Percentiles rank a stretch among this genome's conserved stretches.
Evolutionary conservation across 2,888 invertebrate species (phyloP).

Genomic region (Acronicta leporina): DNA sequence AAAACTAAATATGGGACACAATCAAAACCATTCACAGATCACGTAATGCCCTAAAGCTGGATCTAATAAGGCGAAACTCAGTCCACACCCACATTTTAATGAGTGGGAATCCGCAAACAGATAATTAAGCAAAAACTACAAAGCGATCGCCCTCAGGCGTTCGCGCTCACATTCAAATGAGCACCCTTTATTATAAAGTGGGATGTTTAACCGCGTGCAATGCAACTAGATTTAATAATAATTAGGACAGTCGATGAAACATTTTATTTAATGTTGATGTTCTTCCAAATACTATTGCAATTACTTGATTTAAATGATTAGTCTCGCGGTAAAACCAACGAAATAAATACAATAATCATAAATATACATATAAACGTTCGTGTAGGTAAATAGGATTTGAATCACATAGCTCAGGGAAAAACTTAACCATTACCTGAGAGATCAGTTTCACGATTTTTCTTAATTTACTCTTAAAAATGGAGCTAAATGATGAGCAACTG

Average conservation of each 20-base stretch:
- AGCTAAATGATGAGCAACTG: slow-evolving; percentile 39
- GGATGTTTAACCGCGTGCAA: slow-evolving; percentile 72
- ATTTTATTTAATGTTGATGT: not conserved
- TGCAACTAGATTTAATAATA: slow-evolving; percentile 48
- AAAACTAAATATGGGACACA: slow-evolving; percentile 50
- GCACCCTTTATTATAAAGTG: slow-evolving; percentile 69
- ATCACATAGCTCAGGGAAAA: not conserved
- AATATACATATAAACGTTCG: no score
- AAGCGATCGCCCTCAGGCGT: slow-evolving; percentile 74
- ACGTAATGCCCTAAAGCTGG: slow-evolving; percentile 82
- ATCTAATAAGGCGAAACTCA: slow-evolving; percentile 75
- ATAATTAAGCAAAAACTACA: slow-evolving; percentile 87
- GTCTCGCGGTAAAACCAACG: no score
- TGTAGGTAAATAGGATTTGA: no score
- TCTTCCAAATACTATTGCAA: not conserved
- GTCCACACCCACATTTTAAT: slow-evolving; percentile 75
- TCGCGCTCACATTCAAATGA: slow-evolving; percentile 84
- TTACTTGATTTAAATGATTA: not conserved
- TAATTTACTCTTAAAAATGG: slow-evolving; percentile 12
- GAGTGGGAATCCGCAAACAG: slow-evolving; percentile 78
- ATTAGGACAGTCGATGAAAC: slow-evolving; percentile 31
- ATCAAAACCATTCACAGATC: slow-evolving; percentile 58
- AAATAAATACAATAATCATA: no score
- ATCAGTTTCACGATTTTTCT: not conserved
- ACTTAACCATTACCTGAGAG: not conserved